Conservation (phyloP, 2,888 invertebrate species). For the Capitulum mitella region DNA sequence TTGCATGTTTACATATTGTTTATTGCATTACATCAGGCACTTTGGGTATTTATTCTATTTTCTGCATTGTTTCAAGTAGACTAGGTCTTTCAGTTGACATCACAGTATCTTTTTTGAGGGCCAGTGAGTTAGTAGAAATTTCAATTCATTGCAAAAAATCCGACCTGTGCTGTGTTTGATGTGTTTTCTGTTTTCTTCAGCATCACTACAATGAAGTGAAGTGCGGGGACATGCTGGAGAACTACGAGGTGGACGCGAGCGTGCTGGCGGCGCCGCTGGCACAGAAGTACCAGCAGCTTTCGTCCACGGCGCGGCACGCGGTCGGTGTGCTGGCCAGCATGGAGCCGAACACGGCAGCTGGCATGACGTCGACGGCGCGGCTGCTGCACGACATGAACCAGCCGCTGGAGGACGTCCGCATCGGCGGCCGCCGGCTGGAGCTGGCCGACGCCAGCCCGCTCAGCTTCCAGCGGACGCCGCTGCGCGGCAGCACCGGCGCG, state of each 20-base stretch:
- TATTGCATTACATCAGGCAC: too few relatives aligned
- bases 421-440: neutral
- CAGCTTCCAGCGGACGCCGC: slow-evolving; percentile 13
- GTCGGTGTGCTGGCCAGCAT: slow-evolving; percentile 15
- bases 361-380: slow-evolving; percentile 49
- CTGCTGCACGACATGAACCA: slow-evolving; percentile 81
- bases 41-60: too few relatives aligned
- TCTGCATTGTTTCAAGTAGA: too few relatives aligned
- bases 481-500: slow-evolving; percentile 19
- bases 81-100: too few relatives aligned
- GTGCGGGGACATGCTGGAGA: slow-evolving; percentile 6
- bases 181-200: neutral
- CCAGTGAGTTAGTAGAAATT: too few relatives aligned
- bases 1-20: too few relatives aligned
- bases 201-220: slow-evolving; percentile 17
- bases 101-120: too few relatives aligned
- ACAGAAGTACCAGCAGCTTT: slow-evolving; percentile 14
- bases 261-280: slow-evolving; percentile 11
- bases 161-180: too few relatives aligned
- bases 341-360: slow-evolving; percentile 17
- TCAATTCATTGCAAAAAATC: too few relatives aligned
- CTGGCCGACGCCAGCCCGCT: neutral
- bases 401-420: slow-evolving; percentile 71
- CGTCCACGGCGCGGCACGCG: neutral
- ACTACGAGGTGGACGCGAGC: slow-evolving; percentile 21